Percentiles rank a stretch among this genome's conserved stretches.
Conservation (phyloP, 2,888 invertebrate genomes). For the Xylota segnis region DNA sequence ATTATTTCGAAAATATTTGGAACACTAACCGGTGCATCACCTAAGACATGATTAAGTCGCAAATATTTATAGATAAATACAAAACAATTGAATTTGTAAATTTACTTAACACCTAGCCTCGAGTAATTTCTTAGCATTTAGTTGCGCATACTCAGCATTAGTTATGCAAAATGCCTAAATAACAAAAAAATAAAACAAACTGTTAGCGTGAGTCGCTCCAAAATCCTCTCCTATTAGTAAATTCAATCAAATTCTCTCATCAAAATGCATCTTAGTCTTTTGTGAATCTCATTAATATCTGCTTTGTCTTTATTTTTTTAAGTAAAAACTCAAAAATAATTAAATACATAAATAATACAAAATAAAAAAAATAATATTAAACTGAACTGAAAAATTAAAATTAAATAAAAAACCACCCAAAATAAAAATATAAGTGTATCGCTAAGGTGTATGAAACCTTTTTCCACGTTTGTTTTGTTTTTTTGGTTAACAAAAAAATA, state of each 20-base stretch:
- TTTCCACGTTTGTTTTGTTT: conserved; percentile 47
- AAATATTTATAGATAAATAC: too few species aligned
- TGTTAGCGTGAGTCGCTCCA: conserved; percentile 8
- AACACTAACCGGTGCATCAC: too few species aligned
- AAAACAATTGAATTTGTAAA: too few species aligned
- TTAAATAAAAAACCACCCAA: conserved; percentile 61
- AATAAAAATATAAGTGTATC: conserved; percentile 59
- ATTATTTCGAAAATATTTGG: too few species aligned
- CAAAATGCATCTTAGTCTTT: conserved; percentile 75
- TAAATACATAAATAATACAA: conserved; percentile 21
- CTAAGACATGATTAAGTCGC: too few species aligned
- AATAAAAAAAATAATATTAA: conserved; percentile 46
- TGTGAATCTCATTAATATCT: conserved; percentile 72
- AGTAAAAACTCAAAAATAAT: conserved; percentile 29
- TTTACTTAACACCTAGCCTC: too few species aligned
- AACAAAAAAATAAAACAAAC: conserved; percentile 9
- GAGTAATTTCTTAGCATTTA: conserved; percentile 43
- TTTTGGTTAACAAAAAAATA: conserved; percentile 65
- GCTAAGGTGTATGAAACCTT: conserved; percentile 69
- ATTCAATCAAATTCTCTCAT: conserved; percentile 46
- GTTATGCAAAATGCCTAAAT: conserved; percentile 45
- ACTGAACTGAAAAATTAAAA: conserved; percentile 41
- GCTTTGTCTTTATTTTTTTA: conserved; percentile 30
- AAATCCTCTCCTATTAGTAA: conserved; percentile 61
- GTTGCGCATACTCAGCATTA: conserved; percentile 64